Evolutionary conservation across 2,113 vertebrate genomes (phyloP), one percentile per base, ranked within the genome.

Genomic region (Amia ocellicauda): DNA sequence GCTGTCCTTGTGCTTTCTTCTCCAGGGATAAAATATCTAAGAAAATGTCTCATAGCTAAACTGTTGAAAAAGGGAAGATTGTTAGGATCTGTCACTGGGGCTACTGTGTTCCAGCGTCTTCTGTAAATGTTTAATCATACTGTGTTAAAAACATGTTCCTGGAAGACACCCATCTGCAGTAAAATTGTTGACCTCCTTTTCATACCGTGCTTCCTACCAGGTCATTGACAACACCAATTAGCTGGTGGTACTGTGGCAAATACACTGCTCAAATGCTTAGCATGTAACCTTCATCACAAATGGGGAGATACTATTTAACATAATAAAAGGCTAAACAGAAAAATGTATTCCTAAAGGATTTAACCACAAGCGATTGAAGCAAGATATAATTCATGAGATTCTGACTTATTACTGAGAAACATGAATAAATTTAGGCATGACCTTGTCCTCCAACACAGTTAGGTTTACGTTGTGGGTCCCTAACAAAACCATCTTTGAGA

Each of bases 251-350:
- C 20, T 20, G 29, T 17, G 11, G 60, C 29, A 26, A 8, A 22
- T 52, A 60, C 57, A 47, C 62, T 49, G 54, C 45, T 17, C 26
- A 13, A 45, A 8, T 10, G 29, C 49, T 28, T 60, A 31, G 29
- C 31, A 55, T 51, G 60, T 74, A 54, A 72, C 71, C 51, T 71
- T 69, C 54, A 67, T 10, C 36, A 8, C 47, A 63, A 63, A 60
- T 42, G 24, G 45, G 23, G 62, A 70, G 64, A 71, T 80, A 69
- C 64, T 80, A 72, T 74, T 81, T 80, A 74, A 61, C 52, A 28
- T n/a, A 61, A 74, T 63, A 58, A 58, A 50, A 66, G 28, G 45
- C 13, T 4, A 62, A 70, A 64, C 63, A 76, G 58, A 60, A 69
- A 64, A 64, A 66, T 47, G 42, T 65, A 54, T 63, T 28, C 45